A percentile compares a stretch with the other conserved stretches of the same genome.
phyloP scores from a whole-genome alignment of 2,888 invertebrate species.

The Protodeltote pygarga region DNA sequence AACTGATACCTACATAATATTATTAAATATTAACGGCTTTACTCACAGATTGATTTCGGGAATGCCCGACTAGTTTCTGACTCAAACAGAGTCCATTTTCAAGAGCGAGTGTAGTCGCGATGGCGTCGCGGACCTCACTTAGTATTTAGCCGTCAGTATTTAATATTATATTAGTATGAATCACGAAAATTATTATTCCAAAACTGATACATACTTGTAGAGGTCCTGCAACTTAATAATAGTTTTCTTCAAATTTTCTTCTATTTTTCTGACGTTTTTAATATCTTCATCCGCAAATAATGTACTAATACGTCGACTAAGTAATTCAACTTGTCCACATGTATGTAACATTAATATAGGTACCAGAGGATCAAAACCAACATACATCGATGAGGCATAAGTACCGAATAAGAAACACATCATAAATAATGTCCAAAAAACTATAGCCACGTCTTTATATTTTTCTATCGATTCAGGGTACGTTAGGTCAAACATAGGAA shows the following conservation, averaged over 20 bases:
- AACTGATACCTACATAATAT: too few species aligned
- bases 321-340: constrained; percentile 70
- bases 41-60: too few species aligned
- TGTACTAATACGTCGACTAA: constrained; percentile 58
- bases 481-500: constrained; percentile 65
- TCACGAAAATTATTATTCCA: not conserved
- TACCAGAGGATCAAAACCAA: constrained; percentile 74
- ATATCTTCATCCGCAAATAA: constrained; percentile 49
- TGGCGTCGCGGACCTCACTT: too few species aligned
- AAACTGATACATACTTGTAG: constrained; percentile 55
- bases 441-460: constrained; percentile 48
- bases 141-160: too few species aligned
- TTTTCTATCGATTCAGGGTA: constrained; percentile 59
- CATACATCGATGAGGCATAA: constrained; percentile 59
- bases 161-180: not conserved
- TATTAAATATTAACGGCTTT: too few species aligned
- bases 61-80: too few species aligned
- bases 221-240: constrained; percentile 64
- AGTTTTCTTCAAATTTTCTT: constrained; percentile 59
- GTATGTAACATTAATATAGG: constrained; percentile 72
- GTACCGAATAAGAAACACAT: constrained; percentile 53
- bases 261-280: constrained; percentile 52
- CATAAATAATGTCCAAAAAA: constrained; percentile 50
- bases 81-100: too few species aligned
- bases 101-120: too few species aligned